Conservation (phyloP, 2,888 invertebrate species). For the Galerucella nymphaeae region DNA sequence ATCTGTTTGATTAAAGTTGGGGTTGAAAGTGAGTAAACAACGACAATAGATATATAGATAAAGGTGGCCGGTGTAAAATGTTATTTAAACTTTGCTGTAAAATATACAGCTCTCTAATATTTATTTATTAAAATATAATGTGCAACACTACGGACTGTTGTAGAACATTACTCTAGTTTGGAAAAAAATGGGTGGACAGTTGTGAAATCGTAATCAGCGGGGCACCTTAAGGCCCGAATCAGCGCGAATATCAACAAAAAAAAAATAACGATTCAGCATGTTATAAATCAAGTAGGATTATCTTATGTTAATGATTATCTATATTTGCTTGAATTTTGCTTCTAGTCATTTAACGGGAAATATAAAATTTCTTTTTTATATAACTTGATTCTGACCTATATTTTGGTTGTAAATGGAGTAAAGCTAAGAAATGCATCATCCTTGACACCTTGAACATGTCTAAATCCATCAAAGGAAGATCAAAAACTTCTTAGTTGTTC, state of each 20-base stretch:
- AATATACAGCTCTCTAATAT: too few species aligned
- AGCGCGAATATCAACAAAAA: background rate
- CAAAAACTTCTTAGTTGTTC: too few species aligned
- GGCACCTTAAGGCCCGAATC: background rate
- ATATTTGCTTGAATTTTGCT: background rate
- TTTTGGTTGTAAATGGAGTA: too few species aligned
- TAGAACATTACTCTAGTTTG: background rate
- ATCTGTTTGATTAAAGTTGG: constrained; percentile 21
- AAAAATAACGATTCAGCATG: constrained; percentile 2
- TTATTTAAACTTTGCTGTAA: too few species aligned
- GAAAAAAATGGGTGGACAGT: constrained; percentile 1
- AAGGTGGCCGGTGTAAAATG: too few species aligned
- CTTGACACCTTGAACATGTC: too few species aligned
- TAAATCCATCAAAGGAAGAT: too few species aligned
- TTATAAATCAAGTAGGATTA: background rate
- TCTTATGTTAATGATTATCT: background rate
- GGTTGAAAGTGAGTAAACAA: constrained; percentile 10
- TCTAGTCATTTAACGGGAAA: too few species aligned
- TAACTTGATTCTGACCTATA: too few species aligned
- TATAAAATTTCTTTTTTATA: too few species aligned
- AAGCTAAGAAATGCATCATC: too few species aligned
- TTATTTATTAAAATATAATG: background rate
- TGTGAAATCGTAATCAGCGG: constrained; percentile 2
- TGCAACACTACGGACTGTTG: background rate
- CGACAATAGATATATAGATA: background rate